These are phyloP conservation scores for Bufo bufo DNA, from an alignment of 2,113 vertebrate genomes.

Conservation along the genomic window DNA sequence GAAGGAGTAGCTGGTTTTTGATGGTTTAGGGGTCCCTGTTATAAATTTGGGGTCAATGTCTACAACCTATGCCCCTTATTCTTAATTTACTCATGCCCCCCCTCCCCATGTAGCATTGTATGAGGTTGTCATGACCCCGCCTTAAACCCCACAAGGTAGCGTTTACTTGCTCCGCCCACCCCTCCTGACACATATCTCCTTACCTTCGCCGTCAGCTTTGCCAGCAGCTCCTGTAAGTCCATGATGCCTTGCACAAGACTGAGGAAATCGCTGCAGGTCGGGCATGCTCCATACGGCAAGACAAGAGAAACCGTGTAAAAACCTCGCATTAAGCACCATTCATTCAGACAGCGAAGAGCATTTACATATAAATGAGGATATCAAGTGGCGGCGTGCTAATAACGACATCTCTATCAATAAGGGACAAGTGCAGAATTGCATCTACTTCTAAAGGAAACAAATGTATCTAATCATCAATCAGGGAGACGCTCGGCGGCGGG, in stretches of 20 bases:
- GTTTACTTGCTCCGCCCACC: neutral
- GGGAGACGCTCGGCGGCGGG: neutral
- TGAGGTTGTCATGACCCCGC: neutral
- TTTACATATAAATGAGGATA: conserved; percentile 1
- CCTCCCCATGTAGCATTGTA: too few relatives aligned
- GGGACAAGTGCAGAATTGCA: neutral
- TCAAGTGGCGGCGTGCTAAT: neutral
- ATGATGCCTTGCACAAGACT: conserved; percentile 98
- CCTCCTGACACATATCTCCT: conserved; percentile 54
- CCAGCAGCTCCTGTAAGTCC: conserved; percentile 96
- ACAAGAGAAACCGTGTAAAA: conserved; percentile 13
- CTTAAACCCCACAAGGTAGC: neutral
- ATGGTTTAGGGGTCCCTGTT: too few relatives aligned
- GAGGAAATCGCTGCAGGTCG: conserved; percentile 97
- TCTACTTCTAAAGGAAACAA: neutral
- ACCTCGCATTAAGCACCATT: neutral
- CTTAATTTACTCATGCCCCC: too few relatives aligned
- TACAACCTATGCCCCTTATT: too few relatives aligned
- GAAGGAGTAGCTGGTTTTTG: too few relatives aligned
- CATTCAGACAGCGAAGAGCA: neutral
- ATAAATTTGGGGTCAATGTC: too few relatives aligned
- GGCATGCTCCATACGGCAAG: conserved; percentile 88
- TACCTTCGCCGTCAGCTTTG: conserved; percentile 98
- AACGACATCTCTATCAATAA: neutral
- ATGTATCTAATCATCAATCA: conserved; percentile 16